Evolutionary conservation across 2,797 vertebrate species (phyloP).

Genomic region (Hoplostethus atlanticus): DNA sequence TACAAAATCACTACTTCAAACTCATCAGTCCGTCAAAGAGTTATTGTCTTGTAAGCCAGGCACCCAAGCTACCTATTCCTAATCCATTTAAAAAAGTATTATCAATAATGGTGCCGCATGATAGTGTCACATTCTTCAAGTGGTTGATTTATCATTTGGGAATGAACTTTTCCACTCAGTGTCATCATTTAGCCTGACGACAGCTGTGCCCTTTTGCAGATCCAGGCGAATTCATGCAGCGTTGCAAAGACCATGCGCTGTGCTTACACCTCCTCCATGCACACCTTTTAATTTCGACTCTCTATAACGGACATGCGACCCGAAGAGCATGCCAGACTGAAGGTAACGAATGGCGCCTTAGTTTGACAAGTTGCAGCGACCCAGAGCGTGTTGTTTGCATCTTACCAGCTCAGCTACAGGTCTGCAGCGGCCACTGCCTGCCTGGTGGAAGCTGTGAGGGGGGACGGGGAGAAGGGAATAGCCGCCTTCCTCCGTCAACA

Average conservation of each 20-base stretch:
- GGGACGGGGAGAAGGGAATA: neutral
- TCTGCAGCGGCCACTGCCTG: slow-evolving; percentile 24
- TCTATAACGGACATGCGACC: neutral
- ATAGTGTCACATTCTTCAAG: neutral
- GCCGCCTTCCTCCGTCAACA: slow-evolving; percentile 18
- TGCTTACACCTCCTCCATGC: too few species aligned
- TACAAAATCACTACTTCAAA: too few species aligned
- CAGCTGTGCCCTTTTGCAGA: neutral
- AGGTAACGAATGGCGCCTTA: neutral
- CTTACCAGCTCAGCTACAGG: slow-evolving; percentile 58
- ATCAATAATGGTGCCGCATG: too few species aligned
- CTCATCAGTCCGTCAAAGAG: too few species aligned
- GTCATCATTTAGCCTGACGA: neutral
- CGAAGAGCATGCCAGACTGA: too few species aligned
- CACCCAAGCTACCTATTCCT: too few species aligned
- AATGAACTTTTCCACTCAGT: neutral
- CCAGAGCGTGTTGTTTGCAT: slow-evolving; percentile 22
- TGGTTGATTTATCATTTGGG: neutral
- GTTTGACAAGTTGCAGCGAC: neutral
- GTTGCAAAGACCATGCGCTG: too few species aligned
- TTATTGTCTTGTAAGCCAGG: too few species aligned
- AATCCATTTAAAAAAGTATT: too few species aligned
- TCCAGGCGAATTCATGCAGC: too few species aligned
- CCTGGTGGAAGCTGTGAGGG: slow-evolving; percentile 6
- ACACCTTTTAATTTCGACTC: too few species aligned